Evolutionary conservation across 2,888 invertebrate genomes (phyloP), one percentile per base, ranked within the genome.

Genomic region (Ectemnius lituratus): DNA sequence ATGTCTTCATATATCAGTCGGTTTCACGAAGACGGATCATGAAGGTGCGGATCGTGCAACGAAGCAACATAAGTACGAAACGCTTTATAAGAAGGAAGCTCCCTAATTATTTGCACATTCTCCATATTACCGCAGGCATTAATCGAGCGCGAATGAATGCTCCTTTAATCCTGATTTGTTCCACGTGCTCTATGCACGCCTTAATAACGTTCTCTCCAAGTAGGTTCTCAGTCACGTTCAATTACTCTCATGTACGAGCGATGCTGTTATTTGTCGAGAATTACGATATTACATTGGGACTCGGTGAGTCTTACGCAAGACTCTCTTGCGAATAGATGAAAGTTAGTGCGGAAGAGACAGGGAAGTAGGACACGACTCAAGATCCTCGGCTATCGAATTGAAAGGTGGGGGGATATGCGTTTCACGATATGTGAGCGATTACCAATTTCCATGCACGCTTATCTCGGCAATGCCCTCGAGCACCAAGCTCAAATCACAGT

Each of bases 401-500:
- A 14, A 23, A 28, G 59, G 60, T 8, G 13, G 2, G 61, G 27
- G 28, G 28, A 37, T 52, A 64, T 27, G 62, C 61, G 67, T 78
- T 75, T 64, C 71, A 56, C 61, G 63, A 66, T 49, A 60, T 23
- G 59, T 28, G 70, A 74, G 11, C 72, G 75, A 82, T 81, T 77
- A 81, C 71, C 72, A 63, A 79, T 81, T 82, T 82, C 73, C 81
- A 77, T 60, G 81, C 74, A 61, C 70, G 70, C 62, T 81, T 81
- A 77, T 16, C 47, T 4, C 8, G 69, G 52, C 69, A 66, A 37
- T 62, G 65, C 65, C 70, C 57, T 56, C 57, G 59, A 64, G 62
- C 65, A 62, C 11, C 37, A 62, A 59, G 71, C 66, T 72, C 67
- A 76, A 75, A 78, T 71, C 62, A 64, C 49, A 47, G 64, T 56